These are phyloP conservation scores for Nothocercus nigrocapillus DNA, from an alignment of 2,113 vertebrate genomes.

Conservation along the genomic window DNA sequence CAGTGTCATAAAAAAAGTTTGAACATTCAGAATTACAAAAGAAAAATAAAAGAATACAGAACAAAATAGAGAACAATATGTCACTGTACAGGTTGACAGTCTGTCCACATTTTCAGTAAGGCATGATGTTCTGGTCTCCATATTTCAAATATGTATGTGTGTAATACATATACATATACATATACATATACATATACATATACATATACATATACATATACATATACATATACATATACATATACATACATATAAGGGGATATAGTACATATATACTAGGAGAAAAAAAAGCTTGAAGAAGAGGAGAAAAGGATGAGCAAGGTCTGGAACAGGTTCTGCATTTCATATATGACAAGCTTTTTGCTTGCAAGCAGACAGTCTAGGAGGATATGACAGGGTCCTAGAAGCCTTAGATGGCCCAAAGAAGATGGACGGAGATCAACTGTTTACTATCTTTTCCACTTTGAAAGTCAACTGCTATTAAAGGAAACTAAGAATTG, in stretches of 20 bases:
- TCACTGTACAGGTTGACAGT: not conserved
- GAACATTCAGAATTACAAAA: not conserved
- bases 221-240: no score
- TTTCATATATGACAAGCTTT: not conserved
- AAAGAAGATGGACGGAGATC: not conserved
- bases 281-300: not conserved
- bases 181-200: no score
- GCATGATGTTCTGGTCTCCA: not conserved
- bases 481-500: not conserved
- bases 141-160: fast-evolving
- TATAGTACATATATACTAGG: no score
- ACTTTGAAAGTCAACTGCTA: not conserved
- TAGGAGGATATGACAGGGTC: not conserved
- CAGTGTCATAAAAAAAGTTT: not conserved
- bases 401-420: not conserved
- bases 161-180: no score
- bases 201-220: no score
- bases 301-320: not conserved
- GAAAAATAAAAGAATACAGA: not conserved
- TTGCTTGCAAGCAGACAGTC: not conserved
- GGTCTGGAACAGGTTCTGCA: not conserved
- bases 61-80: not conserved
- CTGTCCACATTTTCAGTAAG: not conserved
- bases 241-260: no score
- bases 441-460: not conserved